Evolutionary conservation across 1,140 invertebrate genomes (phyloP), one percentile per base, ranked within the genome.

Genomic region (Lysiphlebus fabarum): DNA sequence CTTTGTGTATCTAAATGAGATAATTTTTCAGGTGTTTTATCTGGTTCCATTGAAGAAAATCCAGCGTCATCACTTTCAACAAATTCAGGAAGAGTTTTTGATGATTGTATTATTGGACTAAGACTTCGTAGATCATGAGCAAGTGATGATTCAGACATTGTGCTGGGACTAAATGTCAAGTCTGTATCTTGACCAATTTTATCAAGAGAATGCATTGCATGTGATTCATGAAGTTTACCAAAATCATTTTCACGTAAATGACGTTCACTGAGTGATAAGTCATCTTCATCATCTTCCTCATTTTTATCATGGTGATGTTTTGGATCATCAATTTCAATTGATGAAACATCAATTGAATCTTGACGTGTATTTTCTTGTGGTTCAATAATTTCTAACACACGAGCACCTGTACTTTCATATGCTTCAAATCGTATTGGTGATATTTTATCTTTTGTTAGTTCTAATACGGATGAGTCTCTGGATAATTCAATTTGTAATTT

Each of bases 381-480:
- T 38, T 79, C 76, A 0, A 78, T 38, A 36, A 79, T 73, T 54
- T 78, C 75, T n/a, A 76, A 45, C 2, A 76, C 75, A 48, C 73
- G 67, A 7, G 72, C 74, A 4, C 72, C 73, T 0, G 73, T 73
- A 34, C 68, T 37, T 45, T 77, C 72, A 33, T 42, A 65, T 37
- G 60, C 37, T 34, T 48, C 51, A 45, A 48, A 59, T 12, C 12
- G 45, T 17, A 60, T 55, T 33, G 58, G 45, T 10, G 26, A 10
- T 3, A 43, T 14, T 12, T 48, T 26, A 33, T 60, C 58, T 11
- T 36, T 26, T 10, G 58, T 51, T 14, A 49, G 45, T 42, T 60
- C 44, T 7, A 33, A 43, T 4, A 48, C 48, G 34, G 44, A 44
- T n/a, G 56, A 4, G 11, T 61, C 59, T 9, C 33, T 10, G 6